Percentiles rank a stretch among this genome's conserved stretches.
These are phyloP conservation scores for Bolinopsis microptera DNA, from an alignment of 37 sponge, comb jelly and placozoan species.

Conservation along the genomic window DNA sequence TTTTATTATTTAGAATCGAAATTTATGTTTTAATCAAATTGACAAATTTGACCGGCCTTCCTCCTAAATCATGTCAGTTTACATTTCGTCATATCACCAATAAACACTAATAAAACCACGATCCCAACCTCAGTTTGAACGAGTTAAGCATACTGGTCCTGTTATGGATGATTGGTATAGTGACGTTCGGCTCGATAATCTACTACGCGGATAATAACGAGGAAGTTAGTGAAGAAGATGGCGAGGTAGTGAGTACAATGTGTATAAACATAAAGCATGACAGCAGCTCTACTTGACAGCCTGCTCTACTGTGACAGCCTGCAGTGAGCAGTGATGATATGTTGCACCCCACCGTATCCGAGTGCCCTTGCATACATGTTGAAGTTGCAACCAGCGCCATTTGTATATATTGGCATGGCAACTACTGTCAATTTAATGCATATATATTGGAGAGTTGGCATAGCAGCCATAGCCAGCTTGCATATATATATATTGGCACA, in stretches of 20 bases:
- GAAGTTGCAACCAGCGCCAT: neutral
- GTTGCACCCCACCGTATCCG: neutral
- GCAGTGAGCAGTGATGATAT: neutral
- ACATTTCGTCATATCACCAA: too few species aligned
- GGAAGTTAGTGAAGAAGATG: neutral
- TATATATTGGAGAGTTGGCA: neutral
- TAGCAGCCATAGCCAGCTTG: neutral
- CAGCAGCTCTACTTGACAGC: neutral
- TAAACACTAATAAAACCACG: too few species aligned
- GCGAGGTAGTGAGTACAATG: slow-evolving; percentile 32
- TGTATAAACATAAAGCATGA: slow-evolving; percentile 57
- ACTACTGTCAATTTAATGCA: neutral
- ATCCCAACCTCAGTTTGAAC: slow-evolving; percentile 18
- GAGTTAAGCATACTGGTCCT: slow-evolving; percentile 56
- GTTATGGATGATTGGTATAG: slow-evolving; percentile 60
- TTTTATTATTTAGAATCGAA: too few species aligned
- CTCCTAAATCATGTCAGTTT: too few species aligned
- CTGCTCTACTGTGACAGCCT: too few species aligned
- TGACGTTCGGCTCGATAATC: slow-evolving; percentile 63
- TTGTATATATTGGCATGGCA: neutral
- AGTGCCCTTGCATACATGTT: neutral
- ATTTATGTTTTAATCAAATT: too few species aligned
- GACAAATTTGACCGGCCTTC: too few species aligned
- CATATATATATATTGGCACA: neutral
- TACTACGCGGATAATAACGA: slow-evolving; percentile 53